Evolutionary conservation across 2,113 vertebrate genomes (phyloP), one percentile per base, ranked within the genome.

Genomic region (Triplophysa rosa): DNA sequence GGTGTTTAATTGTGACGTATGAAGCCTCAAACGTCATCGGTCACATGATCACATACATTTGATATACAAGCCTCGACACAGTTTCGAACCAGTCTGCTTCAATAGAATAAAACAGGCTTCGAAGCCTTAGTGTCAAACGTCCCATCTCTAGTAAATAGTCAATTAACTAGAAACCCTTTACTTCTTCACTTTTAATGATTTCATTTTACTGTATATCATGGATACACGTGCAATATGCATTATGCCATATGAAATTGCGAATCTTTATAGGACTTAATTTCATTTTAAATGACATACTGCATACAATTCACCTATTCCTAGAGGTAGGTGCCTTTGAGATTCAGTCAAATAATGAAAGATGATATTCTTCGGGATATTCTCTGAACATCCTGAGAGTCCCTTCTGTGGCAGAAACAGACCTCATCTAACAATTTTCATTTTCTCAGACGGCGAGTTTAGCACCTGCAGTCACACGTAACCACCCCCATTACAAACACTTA

Each of bases 401-500:
- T 59, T 61, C 63, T 72, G 62, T 45, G 23, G 59, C 54, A 17
- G 47, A 69, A 66, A 17, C 74, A 26, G 16, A 29, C 33, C 42
- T 40, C 52, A 45, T 54, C 67, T 42, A 66, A 70, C 59, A 19
- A 75, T 26, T 77, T 45, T 49, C 49, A 40, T 17, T 80, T 66
- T 84, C 75, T 78, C 72, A n/a, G 67, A 63, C 52, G 7, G 5
- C 23, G 21, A 70, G 67, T 52, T 80, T 78, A 6, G 10, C 72
- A 66, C 61, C 59, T 63, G 24, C 19, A 23, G 63, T 79, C 66
- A 70, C n/a, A 26, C 54, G 54, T 77, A 73, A 45, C 40, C 14
- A 19, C 68, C 67, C 71, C 40, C 42, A 67, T 73, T 80, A 61
- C 52, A 67, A 56, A 67, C 78, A 67, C 42, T 71, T 56, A 70